Conservation (phyloP, 1,140 invertebrate species). For the Aphelenchoides avenae region DNA sequence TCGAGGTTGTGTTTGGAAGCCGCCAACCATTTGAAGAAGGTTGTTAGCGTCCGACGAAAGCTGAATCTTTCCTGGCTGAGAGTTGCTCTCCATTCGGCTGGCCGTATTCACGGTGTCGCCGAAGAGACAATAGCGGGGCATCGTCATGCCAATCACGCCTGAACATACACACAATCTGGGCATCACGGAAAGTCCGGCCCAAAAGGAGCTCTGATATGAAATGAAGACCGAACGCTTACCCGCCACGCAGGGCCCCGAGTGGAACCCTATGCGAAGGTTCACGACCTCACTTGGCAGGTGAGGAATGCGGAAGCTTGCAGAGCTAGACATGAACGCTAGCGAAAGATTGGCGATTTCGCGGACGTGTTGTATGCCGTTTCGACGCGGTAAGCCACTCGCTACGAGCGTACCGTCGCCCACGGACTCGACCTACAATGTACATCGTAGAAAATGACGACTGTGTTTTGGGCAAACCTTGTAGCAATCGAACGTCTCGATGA, state of each 20-base stretch:
- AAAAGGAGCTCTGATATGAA: slow-evolving; percentile 33
- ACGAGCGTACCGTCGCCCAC: slow-evolving; percentile 44
- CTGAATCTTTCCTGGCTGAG: slow-evolving; percentile 59
- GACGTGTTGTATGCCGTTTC: slow-evolving; percentile 79
- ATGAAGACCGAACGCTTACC: slow-evolving; percentile 84
- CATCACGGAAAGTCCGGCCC: slow-evolving; percentile 74
- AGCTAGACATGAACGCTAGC: slow-evolving; percentile 20
- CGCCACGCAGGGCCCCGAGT: slow-evolving; percentile 72
- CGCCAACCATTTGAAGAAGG: slow-evolving; percentile 39
- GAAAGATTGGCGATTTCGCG: slow-evolving; percentile 64
- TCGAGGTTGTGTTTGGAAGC: slow-evolving; percentile 45
- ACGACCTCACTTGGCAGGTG: slow-evolving; percentile 85
- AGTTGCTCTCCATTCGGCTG: slow-evolving; percentile 64
- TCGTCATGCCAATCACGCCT: slow-evolving; percentile 77
- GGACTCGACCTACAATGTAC: too few relatives aligned
- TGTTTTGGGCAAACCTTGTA: slow-evolving; percentile 81
- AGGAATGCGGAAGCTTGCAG: slow-evolving; percentile 73
- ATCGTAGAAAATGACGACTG: too few relatives aligned
- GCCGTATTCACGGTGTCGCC: slow-evolving; percentile 66
- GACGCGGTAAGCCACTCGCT: slow-evolving; percentile 74
- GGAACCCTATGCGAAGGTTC: slow-evolving; percentile 73
- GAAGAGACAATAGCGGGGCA: slow-evolving; percentile 76
- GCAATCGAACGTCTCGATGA: slow-evolving; percentile 87
- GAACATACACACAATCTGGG: too few relatives aligned
- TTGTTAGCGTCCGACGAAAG: slow-evolving; percentile 48